These are phyloP conservation scores for Pygathrix nemaeus DNA, from an alignment of 2,113 vertebrate species.

Conservation along the genomic window DNA sequence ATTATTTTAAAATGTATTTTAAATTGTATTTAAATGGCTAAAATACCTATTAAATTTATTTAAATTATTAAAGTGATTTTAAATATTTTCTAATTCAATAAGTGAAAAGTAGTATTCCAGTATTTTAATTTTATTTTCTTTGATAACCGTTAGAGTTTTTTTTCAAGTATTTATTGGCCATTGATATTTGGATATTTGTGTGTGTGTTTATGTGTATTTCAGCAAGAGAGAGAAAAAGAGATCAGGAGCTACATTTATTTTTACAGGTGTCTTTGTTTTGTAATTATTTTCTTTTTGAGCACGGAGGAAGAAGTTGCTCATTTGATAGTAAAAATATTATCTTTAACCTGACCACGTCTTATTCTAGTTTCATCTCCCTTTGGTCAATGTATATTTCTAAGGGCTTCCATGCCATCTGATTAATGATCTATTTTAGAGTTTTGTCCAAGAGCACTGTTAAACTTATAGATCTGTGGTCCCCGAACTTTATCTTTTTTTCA, in stretches of 20 bases:
- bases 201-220: not conserved
- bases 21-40: not conserved
- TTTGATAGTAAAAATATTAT: not conserved
- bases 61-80: conserved; percentile 7
- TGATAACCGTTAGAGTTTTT: not conserved
- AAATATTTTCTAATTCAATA: conserved; percentile 27
- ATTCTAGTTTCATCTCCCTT: not conserved
- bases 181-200: not conserved
- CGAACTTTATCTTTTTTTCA: not conserved
- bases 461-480: not conserved
- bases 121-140: conserved; percentile 3
- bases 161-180: not conserved
- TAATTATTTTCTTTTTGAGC: not conserved
- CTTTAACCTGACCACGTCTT: not conserved
- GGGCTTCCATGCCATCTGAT: not conserved
- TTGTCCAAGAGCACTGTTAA: conserved; percentile 19
- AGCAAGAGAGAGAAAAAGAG: not conserved
- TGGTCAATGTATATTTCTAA: not conserved
- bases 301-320: not conserved
- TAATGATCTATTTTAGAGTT: conserved; percentile 56
- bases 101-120: not conserved
- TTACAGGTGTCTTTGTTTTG: not conserved
- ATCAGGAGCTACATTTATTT: not conserved
- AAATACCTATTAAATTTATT: not conserved
- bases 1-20: conserved; percentile 30